Evolutionary conservation across 2,888 invertebrate genomes (phyloP).

Genomic region (Caenorhabditis virilis): DNA sequence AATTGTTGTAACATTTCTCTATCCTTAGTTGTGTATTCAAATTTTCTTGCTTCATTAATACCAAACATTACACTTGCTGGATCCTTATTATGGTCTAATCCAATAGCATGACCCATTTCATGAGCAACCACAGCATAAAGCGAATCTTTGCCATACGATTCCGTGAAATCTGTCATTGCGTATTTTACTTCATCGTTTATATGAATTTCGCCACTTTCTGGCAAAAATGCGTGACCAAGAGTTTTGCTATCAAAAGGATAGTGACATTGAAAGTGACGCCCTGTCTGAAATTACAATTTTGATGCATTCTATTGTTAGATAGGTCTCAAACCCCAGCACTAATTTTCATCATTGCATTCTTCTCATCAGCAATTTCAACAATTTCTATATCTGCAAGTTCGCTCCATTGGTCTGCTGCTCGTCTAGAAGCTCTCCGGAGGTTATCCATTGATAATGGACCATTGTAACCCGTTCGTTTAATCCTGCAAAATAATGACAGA

Average conservation of each 20-base stretch:
- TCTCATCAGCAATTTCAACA: slow-evolving; percentile 1
- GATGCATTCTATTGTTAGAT: neutral
- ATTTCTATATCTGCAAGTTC: slow-evolving; percentile 32
- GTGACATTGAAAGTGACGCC: slow-evolving; percentile 13
- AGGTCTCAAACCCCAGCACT: slow-evolving; percentile 13
- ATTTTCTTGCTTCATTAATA: slow-evolving; percentile 21
- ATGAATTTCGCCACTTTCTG: slow-evolving; percentile 34
- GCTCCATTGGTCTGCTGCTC: slow-evolving; percentile 35
- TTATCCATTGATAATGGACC: slow-evolving; percentile 12
- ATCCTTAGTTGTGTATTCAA: slow-evolving; percentile 29
- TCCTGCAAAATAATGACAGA: neutral
- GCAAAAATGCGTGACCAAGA: slow-evolving; percentile 31
- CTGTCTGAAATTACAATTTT: too few species aligned
- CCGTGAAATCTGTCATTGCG: slow-evolving; percentile 26
- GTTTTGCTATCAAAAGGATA: slow-evolving; percentile 14
- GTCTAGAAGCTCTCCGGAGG: slow-evolving; percentile 20
- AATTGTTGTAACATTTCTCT: slow-evolving; percentile 19
- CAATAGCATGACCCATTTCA: slow-evolving; percentile 40
- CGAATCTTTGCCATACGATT: slow-evolving; percentile 15
- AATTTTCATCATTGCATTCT: slow-evolving; percentile 20
- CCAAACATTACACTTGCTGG: slow-evolving; percentile 32
- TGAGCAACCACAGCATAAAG: slow-evolving; percentile 32
- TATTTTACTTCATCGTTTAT: slow-evolving; percentile 28
- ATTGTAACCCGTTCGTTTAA: neutral
- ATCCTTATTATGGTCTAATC: slow-evolving; percentile 34